A percentile compares a stretch with the other conserved stretches of the same genome.
phyloP scores from a whole-genome alignment of 1,140 invertebrate genomes.

The Drosophila tsacasi region DNA sequence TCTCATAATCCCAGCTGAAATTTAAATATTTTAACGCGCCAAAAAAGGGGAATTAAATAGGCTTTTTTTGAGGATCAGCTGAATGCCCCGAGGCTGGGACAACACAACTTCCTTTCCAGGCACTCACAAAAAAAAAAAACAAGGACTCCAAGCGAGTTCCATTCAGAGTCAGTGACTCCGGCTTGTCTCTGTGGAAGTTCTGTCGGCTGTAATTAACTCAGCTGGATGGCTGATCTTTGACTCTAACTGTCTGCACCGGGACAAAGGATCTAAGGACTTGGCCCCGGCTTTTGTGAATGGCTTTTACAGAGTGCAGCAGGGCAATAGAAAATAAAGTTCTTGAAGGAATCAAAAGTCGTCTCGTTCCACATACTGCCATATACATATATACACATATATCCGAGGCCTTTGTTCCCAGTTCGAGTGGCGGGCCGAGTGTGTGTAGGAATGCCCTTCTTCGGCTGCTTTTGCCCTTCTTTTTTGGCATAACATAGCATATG shows the following conservation, averaged over 20 bases:
- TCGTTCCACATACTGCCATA: constrained; percentile 18
- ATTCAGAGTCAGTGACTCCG: constrained; percentile 51
- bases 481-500: constrained; percentile 27
- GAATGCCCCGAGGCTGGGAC: constrained; percentile 57
- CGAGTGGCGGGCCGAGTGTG: constrained; percentile 57
- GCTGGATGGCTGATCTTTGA: constrained; percentile 83
- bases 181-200: constrained; percentile 47
- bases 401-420: constrained; percentile 49
- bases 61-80: constrained; percentile 30
- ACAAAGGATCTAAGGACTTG: constrained; percentile 61
- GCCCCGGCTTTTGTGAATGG: constrained; percentile 42
- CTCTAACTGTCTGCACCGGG: constrained; percentile 76
- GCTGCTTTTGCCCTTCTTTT: constrained; percentile 35
- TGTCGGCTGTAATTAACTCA: constrained; percentile 82
- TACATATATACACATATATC: constrained; percentile 9
- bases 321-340: constrained; percentile 58
- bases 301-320: constrained; percentile 54
- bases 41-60: constrained; percentile 17
- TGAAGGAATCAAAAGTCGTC: constrained; percentile 77
- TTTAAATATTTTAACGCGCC: constrained; percentile 41
- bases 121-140: background rate
- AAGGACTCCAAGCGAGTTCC: constrained; percentile 37
- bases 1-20: constrained; percentile 12
- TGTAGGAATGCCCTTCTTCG: constrained; percentile 52
- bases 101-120: constrained; percentile 53